phyloP scores from a whole-genome alignment of 2,113 vertebrate species.

The Ameiurus melas region DNA sequence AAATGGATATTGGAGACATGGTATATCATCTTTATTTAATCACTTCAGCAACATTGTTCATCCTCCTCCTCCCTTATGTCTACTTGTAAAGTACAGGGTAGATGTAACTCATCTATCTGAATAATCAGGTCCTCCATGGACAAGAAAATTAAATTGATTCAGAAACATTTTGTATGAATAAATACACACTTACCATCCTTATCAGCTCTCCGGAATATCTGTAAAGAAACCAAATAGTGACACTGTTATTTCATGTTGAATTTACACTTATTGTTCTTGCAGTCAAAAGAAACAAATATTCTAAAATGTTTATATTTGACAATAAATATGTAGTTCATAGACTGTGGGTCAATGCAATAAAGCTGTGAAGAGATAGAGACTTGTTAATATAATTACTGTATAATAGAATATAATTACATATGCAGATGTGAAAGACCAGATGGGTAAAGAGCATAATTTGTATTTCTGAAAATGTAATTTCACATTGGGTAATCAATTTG shows the following conservation, averaged over 20 bases:
- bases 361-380: not conserved
- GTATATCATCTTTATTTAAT: not conserved
- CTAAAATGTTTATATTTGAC: not conserved
- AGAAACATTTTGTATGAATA: not conserved
- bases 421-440: conserved; percentile 40
- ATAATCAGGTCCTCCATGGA: not conserved
- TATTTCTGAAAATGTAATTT: not conserved
- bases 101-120: not conserved
- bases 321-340: not conserved
- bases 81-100: not conserved
- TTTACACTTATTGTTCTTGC: not conserved
- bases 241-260: not conserved
- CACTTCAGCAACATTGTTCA: not conserved
- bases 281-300: not conserved
- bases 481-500: not conserved
- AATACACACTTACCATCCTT: conserved; percentile 53
- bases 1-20: not conserved
- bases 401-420: too few species aligned
- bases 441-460: not conserved
- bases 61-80: not conserved
- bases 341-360: not conserved
- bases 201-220: conserved; percentile 59
- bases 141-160: not conserved
- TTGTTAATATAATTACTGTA: conserved; percentile 32
- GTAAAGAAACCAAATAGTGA: conserved; percentile 39